Conservation (phyloP, 2,797 vertebrate genomes). For the Acanthis flammea region DNA sequence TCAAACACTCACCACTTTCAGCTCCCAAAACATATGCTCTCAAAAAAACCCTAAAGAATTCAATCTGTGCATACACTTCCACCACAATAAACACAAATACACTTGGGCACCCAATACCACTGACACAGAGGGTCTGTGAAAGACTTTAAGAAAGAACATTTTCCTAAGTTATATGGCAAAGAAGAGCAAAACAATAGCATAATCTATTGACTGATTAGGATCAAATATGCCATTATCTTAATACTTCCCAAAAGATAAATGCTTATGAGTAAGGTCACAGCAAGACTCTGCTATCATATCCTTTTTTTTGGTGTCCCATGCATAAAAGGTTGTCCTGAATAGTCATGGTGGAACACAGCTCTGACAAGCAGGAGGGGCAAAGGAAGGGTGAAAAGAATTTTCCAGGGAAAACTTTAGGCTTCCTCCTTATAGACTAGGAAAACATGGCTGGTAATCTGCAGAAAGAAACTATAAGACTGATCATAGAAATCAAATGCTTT, state of each 20-base stretch:
- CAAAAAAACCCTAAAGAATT: constrained; percentile 1
- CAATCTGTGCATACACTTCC: neutral
- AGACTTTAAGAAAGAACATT: neutral
- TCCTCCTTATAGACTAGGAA: neutral
- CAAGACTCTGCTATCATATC: neutral
- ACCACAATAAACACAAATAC: constrained; percentile 11
- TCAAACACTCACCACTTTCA: neutral
- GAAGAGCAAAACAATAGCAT: neutral
- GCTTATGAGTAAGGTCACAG: neutral
- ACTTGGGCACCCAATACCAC: neutral
- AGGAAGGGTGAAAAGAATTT: neutral
- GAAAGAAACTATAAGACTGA: neutral
- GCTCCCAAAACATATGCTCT: constrained; percentile 12
- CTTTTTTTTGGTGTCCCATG: neutral
- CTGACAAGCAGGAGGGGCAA: neutral
- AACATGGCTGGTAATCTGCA: neutral
- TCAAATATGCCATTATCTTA: neutral
- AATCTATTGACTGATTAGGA: neutral
- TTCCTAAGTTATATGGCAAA: neutral
- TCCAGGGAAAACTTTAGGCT: neutral
- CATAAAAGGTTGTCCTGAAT: neutral
- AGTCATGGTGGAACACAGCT: neutral
- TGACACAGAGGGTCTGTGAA: neutral
- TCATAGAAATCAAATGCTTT: neutral
- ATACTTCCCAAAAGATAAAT: neutral